Evolutionary conservation across 1,140 invertebrate genomes (phyloP).

Genomic region (Temnothorax nylanderi): DNA sequence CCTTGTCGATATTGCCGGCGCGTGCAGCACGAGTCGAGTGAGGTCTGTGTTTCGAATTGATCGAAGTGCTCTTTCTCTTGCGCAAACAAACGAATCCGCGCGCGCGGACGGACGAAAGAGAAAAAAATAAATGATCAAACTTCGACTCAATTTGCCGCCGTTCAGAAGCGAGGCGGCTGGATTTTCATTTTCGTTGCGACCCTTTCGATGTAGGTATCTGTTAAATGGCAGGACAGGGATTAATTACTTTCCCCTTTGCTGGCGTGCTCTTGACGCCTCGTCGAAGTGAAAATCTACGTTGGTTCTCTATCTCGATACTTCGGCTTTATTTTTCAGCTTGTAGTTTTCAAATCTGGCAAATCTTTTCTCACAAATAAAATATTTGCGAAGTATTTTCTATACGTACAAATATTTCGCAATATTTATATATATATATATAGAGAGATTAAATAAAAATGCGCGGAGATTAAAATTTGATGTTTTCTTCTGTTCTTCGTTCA

Average conservation of each 20-base stretch:
- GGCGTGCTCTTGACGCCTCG: conserved; percentile 50
- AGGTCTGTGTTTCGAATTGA: conserved; percentile 28
- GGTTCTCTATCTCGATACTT: conserved; percentile 17
- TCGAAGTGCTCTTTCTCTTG: conserved; percentile 8
- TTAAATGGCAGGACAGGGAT: conserved; percentile 52
- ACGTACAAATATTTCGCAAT: not conserved
- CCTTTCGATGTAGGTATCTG: conserved; percentile 49
- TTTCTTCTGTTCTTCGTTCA: not conserved
- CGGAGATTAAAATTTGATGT: not conserved
- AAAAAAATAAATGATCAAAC: conserved; percentile 19
- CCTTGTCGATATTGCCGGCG: conserved; percentile 28
- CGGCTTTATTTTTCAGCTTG: conserved; percentile 13
- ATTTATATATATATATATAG: not conserved
- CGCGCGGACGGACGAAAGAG: not conserved
- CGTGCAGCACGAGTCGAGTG: conserved; percentile 8
- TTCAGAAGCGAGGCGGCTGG: conserved; percentile 13
- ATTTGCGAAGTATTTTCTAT: not conserved
- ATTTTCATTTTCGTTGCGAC: conserved; percentile 53
- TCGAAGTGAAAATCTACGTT: conserved; percentile 47
- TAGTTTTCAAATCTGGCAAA: not conserved
- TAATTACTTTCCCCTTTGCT: conserved; percentile 51
- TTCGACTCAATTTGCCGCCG: conserved; percentile 48
- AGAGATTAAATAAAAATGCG: not conserved
- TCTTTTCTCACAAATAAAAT: not conserved
- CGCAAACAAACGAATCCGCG: conserved; percentile 33